These are phyloP conservation scores for Zaprionus ornatus DNA, from an alignment of 1,140 invertebrate genomes.

Conservation along the genomic window DNA sequence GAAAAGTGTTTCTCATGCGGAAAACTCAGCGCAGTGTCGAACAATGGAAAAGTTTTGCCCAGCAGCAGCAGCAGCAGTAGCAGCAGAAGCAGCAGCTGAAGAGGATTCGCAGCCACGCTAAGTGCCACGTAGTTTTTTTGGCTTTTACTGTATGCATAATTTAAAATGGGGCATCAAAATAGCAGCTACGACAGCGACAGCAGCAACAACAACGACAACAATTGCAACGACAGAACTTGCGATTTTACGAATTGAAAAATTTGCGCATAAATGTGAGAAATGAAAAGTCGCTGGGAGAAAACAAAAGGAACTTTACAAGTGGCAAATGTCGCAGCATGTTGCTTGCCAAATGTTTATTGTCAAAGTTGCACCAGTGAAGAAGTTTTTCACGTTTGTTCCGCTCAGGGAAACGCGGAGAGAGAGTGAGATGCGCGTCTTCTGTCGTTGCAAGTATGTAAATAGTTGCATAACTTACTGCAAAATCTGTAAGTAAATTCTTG, in stretches of 20 bases:
- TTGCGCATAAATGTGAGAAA: conserved; percentile 55
- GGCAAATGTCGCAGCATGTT: conserved; percentile 59
- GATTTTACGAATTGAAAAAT: conserved; percentile 69
- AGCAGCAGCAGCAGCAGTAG: no score
- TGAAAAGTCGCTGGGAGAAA: conserved; percentile 45
- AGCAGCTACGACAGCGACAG: conserved; percentile 24
- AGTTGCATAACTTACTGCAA: conserved; percentile 7
- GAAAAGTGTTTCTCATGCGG: conserved; percentile 65
- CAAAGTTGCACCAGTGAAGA: conserved; percentile 34
- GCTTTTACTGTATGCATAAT: conserved; percentile 63
- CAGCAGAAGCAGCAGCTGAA: conserved; percentile 6
- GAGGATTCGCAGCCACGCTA: conserved; percentile 29
- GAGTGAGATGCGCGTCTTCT: conserved; percentile 13
- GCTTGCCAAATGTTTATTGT: conserved; percentile 70
- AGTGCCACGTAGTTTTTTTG: conserved; percentile 55
- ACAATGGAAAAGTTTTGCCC: conserved; percentile 60
- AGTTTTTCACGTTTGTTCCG: conserved; percentile 27
- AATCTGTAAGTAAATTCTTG: conserved; percentile 18
- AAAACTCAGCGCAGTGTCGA: conserved; percentile 50
- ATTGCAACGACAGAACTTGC: conserved; percentile 37
- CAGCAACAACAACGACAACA: conserved; percentile 32
- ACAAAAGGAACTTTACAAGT: conserved; percentile 46
- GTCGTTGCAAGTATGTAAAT: conserved; percentile 4
- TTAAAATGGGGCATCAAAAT: conserved; percentile 49
- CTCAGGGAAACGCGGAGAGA: background rate